Base-by-base conservation (phyloP, 2,113 vertebrate genomes). In the Henicopernis longicauda region DNA sequence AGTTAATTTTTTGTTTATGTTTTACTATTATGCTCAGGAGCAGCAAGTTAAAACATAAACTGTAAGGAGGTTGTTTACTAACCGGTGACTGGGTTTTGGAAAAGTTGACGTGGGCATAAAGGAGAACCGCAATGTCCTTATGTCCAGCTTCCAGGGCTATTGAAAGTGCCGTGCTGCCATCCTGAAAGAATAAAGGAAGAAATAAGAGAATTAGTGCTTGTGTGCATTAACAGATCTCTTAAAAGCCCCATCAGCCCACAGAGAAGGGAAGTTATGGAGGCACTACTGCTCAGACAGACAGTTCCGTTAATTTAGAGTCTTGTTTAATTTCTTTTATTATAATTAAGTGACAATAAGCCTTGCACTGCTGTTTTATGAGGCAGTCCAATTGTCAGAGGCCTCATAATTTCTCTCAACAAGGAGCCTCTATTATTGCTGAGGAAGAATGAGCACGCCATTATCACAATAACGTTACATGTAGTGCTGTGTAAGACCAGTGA, bases 101-200 rank as follows among this genome's bases (percentile, higher is more conserved):
- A 86, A 99, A 99, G 98, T 99, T 99, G 82, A 99, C 98, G 0
- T 99, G 99, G 23, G 99, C 99, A 3, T 99, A 99, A 29, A 99
- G 99, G 93, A 99, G 97, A 97, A 99, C 98, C 0, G 99, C 99
- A 47, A 99, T 99, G 97, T 99, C 99, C 93, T 99, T 99, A 97
- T 99, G 99, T 96, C 99, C 99, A 0, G 99, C 99, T 94, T 99
- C 99, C 98, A 99, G 98, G 96, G 99, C 99, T 86, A 99, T 99
- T 16, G 99, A 99, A 98, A 99, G 98, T 16, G 99, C 99, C 8
- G 98, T 99, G 82, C 99, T 99, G 97, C 99, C 99, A 85, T 99
- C 99, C 99, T 99, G 59, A 50, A 36, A 95, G 58, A 84, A 47
- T 52, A 42, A 95, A 65, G 78, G 18, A 96, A 91, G 54, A 94